These are phyloP conservation scores for Caenorhabditis becei DNA, from an alignment of 2,888 invertebrate species.

Conservation along the genomic window DNA sequence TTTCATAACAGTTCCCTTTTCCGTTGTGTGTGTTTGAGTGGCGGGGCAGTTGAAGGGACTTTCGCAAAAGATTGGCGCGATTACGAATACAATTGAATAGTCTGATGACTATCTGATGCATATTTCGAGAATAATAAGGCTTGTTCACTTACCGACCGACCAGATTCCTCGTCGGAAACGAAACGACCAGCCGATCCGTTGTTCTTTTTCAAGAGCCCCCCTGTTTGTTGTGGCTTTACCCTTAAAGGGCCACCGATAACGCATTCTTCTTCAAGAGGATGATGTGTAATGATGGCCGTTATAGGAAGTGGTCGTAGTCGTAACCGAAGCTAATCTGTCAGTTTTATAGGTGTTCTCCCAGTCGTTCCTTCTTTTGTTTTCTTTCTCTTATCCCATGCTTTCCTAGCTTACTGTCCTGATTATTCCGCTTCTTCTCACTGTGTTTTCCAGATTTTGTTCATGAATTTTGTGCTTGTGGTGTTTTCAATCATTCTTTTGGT, in stretches of 20 bases:
- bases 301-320: constrained; percentile 31
- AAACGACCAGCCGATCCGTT: constrained; percentile 21
- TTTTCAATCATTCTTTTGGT: constrained; percentile 48
- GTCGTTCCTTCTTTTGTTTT: constrained; percentile 5
- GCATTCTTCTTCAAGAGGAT: constrained; percentile 16
- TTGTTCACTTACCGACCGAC: constrained; percentile 44
- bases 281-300: constrained; percentile 22
- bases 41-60: constrained; percentile 38
- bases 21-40: constrained; percentile 22
- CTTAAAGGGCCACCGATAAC: constrained; percentile 38
- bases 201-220: constrained; percentile 41
- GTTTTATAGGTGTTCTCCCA: constrained; percentile 61
- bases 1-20: constrained; percentile 47
- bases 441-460: constrained; percentile 44
- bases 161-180: constrained; percentile 24
- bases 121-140: constrained; percentile 62
- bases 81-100: constrained; percentile 49
- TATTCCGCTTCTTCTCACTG: neutral
- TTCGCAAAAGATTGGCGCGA: constrained; percentile 53
- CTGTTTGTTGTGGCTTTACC: constrained; percentile 10
- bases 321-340: constrained; percentile 56
- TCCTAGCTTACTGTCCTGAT: constrained; percentile 9
- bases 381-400: constrained; percentile 7
- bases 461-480: constrained; percentile 46
- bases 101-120: constrained; percentile 60